phyloP scores from a whole-genome alignment of 2,797 vertebrate genomes.

The Fistularia tabacaria region DNA sequence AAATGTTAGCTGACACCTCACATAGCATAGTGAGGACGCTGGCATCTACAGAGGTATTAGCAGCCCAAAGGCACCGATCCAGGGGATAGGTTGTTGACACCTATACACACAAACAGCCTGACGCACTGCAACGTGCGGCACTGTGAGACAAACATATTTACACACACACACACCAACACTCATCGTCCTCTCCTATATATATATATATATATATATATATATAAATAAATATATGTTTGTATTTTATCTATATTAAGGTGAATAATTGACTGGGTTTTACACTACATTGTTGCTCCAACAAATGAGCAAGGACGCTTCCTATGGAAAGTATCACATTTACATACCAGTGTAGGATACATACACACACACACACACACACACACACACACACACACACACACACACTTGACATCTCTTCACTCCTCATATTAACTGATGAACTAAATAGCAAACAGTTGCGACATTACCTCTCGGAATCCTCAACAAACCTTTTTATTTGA shows the following conservation, averaged over 20 bases:
- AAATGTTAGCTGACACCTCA: slow-evolving; percentile 57
- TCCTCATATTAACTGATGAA: too few species aligned
- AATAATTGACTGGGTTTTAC: slow-evolving; percentile 44
- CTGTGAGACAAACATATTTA: neutral
- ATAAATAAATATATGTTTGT: slow-evolving; percentile 1
- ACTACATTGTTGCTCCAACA: slow-evolving; percentile 18
- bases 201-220: slow-evolving; percentile 8
- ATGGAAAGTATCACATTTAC: slow-evolving; percentile 41
- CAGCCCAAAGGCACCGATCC: slow-evolving; percentile 26
- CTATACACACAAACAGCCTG: slow-evolving; percentile 36
- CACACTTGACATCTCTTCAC: neutral
- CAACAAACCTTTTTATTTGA: too few species aligned
- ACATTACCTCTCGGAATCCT: too few species aligned
- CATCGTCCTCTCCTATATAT: neutral
- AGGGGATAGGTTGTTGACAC: slow-evolving; percentile 52
- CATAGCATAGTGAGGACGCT: slow-evolving; percentile 57
- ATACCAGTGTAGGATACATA: slow-evolving; percentile 14
- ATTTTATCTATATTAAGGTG: slow-evolving; percentile 14
- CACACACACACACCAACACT: slow-evolving; percentile 4
- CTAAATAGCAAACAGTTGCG: too few species aligned
- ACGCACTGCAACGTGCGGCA: slow-evolving; percentile 7
- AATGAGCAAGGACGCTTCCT: slow-evolving; percentile 1
- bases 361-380: neutral
- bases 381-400: neutral
- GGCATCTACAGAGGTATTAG: slow-evolving; percentile 42